Base-by-base conservation (phyloP, 2,888 invertebrate genomes). In the Mythimna ferrago region DNA sequence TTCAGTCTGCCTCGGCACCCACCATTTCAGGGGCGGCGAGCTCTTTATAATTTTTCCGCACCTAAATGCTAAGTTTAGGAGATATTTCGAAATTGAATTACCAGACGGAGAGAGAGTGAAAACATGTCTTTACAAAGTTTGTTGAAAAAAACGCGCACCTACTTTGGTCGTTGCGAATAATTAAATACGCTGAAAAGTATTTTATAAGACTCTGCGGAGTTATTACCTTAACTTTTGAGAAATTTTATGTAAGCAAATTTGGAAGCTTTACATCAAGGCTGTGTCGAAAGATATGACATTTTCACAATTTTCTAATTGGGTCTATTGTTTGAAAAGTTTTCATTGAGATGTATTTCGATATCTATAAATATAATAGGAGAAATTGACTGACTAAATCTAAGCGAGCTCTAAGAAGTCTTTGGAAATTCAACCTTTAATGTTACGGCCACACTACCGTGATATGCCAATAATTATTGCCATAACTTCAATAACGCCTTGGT, bases 41-140 rank as follows among this genome's bases (percentile, higher is more conserved):
- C 70, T 82, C 82, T 85, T 76, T 64, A 85, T 81, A 82, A 78
- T 83, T 86, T 84, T 78, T 67, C 73, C 66, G 71, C 79, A 76
- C 65, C 79, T 75, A 83, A 85, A 87, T 82, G 81, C 68, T 75
- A 78, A 83, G 64, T 79, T 86, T 70, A 80, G 63, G 75, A 76
- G 66, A 75, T 79, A 81, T 80, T 78, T 71, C 63, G 66, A 84
- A 86, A 87, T 86, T 86, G 69, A 88, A 87, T 86, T 85, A 87
- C 65, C 62, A 66, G 58, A 10, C 44, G 7, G 65, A 48, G 66
- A 72, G 68, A 78, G 76, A 83, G 76, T 78, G 70, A 84, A 86
- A 88, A 85, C 76, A 84, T 78, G 76, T 81, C 78, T 84, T 73
- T 81, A 73, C 69, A 78, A 81, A 81, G 66, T 81, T 82, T 62